Evolutionary conservation across 2,113 vertebrate genomes (phyloP).

Genomic region (Erythrolamprus reginae): DNA sequence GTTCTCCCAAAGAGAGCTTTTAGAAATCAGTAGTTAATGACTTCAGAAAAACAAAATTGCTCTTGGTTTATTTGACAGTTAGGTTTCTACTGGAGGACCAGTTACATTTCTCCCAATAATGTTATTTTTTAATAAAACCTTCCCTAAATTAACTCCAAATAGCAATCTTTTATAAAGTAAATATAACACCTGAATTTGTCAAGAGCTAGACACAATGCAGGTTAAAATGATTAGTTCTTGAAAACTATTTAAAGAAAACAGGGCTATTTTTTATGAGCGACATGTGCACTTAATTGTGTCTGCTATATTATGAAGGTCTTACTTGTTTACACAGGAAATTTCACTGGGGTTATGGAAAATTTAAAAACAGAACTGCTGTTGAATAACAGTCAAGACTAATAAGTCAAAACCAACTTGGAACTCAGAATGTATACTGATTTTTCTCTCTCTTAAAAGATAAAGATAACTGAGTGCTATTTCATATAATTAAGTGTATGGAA

Average conservation of each 20-base stretch:
- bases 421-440: background rate
- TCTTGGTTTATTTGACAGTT: conserved; percentile 5
- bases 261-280: background rate
- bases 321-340: background rate
- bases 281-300: background rate
- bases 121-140: background rate
- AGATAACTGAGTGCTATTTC: background rate
- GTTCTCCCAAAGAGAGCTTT: background rate
- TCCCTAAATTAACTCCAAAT: background rate
- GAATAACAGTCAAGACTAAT: background rate
- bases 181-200: background rate
- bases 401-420: background rate
- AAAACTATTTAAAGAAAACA: background rate
- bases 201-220: background rate
- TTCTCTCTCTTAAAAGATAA: background rate
- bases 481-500: background rate
- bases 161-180: background rate
- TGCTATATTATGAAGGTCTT: background rate
- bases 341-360: background rate
- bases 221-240: background rate
- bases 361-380: background rate
- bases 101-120: background rate
- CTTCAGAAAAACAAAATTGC: background rate
- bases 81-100: background rate
- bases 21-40: background rate